These are phyloP conservation scores for Odontophorus gujanensis DNA, from an alignment of 2,113 vertebrate genomes.

Conservation along the genomic window DNA sequence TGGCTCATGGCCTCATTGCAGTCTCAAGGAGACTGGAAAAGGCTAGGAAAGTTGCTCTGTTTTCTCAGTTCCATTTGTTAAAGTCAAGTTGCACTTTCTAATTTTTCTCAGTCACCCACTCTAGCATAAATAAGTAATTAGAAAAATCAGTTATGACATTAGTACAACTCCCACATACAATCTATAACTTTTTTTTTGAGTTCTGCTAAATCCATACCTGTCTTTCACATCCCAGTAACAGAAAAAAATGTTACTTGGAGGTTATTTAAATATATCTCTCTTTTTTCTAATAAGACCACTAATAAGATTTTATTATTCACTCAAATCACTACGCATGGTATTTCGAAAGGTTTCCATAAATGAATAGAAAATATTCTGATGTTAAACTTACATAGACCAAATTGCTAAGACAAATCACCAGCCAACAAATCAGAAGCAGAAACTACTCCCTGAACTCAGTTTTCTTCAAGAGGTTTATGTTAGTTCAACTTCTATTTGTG, in stretches of 20 bases:
- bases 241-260: background rate
- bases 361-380: background rate
- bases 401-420: background rate
- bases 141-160: background rate
- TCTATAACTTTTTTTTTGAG: background rate
- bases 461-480: background rate
- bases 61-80: background rate
- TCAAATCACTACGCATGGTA: background rate
- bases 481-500: background rate
- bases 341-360: background rate
- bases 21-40: background rate
- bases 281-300: background rate
- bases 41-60: background rate
- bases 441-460: background rate
- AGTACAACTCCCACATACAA: background rate
- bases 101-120: accelerated
- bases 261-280: background rate
- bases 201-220: background rate
- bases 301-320: background rate
- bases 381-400: background rate
- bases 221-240: background rate
- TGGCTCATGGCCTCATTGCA: too few species aligned
- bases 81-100: background rate
- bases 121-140: background rate
- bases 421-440: background rate